Evolutionary conservation across 2,888 invertebrate genomes (phyloP).

Genomic region (Taphrorychus bicolor): DNA sequence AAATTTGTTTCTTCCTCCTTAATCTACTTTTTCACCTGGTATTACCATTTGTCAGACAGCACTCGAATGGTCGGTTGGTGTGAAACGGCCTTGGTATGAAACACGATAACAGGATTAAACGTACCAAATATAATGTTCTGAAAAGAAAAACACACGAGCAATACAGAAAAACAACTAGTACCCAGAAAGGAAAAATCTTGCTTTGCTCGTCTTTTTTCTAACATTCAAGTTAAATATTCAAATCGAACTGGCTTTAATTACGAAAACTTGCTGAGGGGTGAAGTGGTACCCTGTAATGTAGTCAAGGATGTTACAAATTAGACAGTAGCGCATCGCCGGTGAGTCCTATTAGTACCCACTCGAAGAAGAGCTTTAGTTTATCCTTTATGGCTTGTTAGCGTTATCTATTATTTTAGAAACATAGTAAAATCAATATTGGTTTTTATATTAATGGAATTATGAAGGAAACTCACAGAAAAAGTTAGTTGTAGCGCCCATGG

Average conservation of each 20-base stretch:
- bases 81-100: too few relatives aligned
- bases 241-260: constrained; percentile 38
- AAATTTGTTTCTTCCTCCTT: too few relatives aligned
- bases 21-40: too few relatives aligned
- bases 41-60: too few relatives aligned
- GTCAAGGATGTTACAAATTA: constrained; percentile 37
- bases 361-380: not conserved
- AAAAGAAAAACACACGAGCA: too few relatives aligned
- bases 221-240: constrained; percentile 38
- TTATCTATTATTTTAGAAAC: too few relatives aligned
- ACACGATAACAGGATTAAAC: too few relatives aligned
- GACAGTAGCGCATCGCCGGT: constrained; percentile 22
- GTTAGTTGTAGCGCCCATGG: not conserved
- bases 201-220: constrained; percentile 37
- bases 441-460: not conserved
- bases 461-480: not conserved
- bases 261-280: constrained; percentile 30
- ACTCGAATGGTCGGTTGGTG: too few relatives aligned
- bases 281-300: constrained; percentile 29
- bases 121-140: too few relatives aligned
- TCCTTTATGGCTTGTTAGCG: not conserved
- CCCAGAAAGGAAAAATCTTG: constrained; percentile 19
- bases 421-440: not conserved
- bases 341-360: not conserved
- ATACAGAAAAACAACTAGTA: constrained; percentile 2